These are phyloP conservation scores for Nephrotoma guestfalica DNA, from an alignment of 2,888 invertebrate genomes.

Conservation along the genomic window DNA sequence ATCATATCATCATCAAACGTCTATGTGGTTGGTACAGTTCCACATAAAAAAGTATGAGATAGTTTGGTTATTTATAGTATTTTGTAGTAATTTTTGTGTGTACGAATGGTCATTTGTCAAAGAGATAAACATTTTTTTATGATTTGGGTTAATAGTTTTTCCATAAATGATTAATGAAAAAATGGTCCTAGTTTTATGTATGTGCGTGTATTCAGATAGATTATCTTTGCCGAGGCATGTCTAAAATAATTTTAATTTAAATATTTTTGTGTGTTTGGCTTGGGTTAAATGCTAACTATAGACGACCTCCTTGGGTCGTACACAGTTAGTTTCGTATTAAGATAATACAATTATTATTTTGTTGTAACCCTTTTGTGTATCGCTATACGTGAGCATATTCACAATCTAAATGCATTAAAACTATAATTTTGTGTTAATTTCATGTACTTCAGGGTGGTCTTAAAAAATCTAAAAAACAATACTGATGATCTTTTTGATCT, in stretches of 20 bases:
- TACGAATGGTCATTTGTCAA: background rate
- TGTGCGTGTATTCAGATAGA: background rate
- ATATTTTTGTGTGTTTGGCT: background rate
- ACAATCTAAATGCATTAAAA: background rate
- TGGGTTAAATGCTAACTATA: background rate
- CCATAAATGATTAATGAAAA: background rate
- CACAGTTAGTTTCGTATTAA: background rate
- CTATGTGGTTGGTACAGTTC: background rate
- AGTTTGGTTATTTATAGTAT: background rate
- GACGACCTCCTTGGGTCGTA: background rate
- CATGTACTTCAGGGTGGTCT: background rate
- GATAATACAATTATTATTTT: background rate
- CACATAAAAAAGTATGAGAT: background rate
- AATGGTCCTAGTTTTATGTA: background rate
- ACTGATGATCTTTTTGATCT: background rate
- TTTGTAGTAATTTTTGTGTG: background rate
- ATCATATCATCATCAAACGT: background rate
- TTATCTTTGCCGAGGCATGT: background rate
- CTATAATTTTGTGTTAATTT: background rate
- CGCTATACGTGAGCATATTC: background rate
- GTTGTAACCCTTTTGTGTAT: background rate
- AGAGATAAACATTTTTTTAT: background rate
- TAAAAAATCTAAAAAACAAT: background rate
- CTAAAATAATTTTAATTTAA: background rate
- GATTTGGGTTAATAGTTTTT: background rate